Conservation (phyloP, 2,113 vertebrate species). For the Hemichromis elongatus region DNA sequence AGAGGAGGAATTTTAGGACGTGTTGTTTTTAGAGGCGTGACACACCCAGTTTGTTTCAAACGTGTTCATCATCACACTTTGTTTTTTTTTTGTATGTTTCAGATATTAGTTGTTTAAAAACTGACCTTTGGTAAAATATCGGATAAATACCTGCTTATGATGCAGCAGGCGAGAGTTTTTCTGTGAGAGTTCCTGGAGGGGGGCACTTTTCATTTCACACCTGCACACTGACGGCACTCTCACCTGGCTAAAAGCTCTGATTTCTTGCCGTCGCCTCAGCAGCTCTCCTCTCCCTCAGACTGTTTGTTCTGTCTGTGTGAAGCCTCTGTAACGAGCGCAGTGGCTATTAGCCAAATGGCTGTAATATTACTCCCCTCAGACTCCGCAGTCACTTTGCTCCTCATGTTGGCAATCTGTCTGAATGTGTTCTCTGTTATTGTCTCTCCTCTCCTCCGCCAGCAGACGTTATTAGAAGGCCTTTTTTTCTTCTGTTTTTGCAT, state of each 20-base stretch:
- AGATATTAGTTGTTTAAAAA: background rate
- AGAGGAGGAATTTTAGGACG: background rate
- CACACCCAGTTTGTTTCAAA: background rate
- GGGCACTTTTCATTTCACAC: background rate
- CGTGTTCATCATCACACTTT: background rate
- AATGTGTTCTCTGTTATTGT: constrained; percentile 39
- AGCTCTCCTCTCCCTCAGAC: background rate
- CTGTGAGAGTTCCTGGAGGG: background rate
- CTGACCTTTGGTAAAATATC: background rate
- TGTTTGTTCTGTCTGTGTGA: constrained; percentile 28
- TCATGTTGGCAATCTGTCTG: constrained; percentile 38
- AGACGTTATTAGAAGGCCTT: constrained; percentile 1
- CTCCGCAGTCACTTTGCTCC: constrained; percentile 34
- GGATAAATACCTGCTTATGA: background rate
- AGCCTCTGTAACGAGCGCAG: background rate
- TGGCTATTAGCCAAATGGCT: constrained; percentile 40
- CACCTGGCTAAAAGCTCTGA: background rate
- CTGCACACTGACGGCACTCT: background rate
- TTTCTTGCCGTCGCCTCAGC: background rate
- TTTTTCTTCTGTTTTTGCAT: background rate
- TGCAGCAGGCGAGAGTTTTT: background rate
- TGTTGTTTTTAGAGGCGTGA: background rate
- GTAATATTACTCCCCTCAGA: constrained; percentile 46
- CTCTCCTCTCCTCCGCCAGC: constrained; percentile 12
- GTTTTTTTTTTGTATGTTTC: background rate